These are phyloP conservation scores for Oryzias sinensis DNA, from an alignment of 2,797 vertebrate species.

Conservation along the genomic window DNA sequence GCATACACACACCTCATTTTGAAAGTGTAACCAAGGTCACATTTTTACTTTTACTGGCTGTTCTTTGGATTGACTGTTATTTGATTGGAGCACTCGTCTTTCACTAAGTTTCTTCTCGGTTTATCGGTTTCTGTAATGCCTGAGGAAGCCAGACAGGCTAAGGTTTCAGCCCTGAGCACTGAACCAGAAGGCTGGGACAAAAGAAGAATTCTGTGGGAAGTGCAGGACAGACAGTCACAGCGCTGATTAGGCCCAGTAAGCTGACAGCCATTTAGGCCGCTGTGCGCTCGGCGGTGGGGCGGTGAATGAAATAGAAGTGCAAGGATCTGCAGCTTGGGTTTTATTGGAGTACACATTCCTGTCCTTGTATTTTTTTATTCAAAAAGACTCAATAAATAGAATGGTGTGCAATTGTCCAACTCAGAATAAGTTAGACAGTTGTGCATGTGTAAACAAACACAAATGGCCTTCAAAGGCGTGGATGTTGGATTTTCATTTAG, in stretches of 20 bases:
- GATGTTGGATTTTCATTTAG: background rate
- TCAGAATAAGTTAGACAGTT: slow-evolving; percentile 54
- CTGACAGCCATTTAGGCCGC: slow-evolving; percentile 51
- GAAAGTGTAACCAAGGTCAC: slow-evolving; percentile 59
- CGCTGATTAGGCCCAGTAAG: slow-evolving; percentile 63
- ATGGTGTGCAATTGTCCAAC: slow-evolving; percentile 31
- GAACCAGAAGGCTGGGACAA: slow-evolving; percentile 65
- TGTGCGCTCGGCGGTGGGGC: slow-evolving; percentile 26
- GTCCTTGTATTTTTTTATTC: slow-evolving; percentile 27
- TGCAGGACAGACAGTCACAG: slow-evolving; percentile 46
- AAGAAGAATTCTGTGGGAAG: slow-evolving; percentile 65
- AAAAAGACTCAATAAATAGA: slow-evolving; percentile 40
- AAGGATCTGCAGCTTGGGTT: slow-evolving; percentile 27
- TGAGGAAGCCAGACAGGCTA: slow-evolving; percentile 48
- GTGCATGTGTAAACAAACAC: slow-evolving; percentile 27
- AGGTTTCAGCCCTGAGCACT: slow-evolving; percentile 62
- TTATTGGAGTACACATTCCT: slow-evolving; percentile 17
- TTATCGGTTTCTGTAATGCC: slow-evolving; percentile 57
- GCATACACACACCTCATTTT: slow-evolving; percentile 35
- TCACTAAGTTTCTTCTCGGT: slow-evolving; percentile 56
- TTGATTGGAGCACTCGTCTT: too few relatives aligned
- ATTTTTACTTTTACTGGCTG: slow-evolving; percentile 67
- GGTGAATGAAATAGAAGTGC: slow-evolving; percentile 27
- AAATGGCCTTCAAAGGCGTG: slow-evolving; percentile 14
- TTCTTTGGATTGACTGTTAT: too few relatives aligned